phyloP scores from a whole-genome alignment of 2,113 vertebrate genomes.

The Peromyscus polionotus region DNA sequence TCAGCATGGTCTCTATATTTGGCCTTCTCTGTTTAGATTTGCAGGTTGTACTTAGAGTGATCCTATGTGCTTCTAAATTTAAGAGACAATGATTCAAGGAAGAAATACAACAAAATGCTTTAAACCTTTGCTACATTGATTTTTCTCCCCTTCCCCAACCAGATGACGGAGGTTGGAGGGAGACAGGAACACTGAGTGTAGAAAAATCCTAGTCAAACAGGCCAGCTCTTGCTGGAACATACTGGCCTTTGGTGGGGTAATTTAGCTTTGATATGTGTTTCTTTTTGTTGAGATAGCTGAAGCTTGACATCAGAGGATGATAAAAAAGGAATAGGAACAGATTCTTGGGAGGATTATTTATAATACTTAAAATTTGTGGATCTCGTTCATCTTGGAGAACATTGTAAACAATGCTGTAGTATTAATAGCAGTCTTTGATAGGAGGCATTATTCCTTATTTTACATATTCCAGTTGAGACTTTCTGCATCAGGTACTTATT shows the following conservation, averaged over 20 bases:
- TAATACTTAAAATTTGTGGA: constrained; percentile 63
- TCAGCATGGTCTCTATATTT: neutral
- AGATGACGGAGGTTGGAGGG: neutral
- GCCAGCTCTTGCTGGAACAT: neutral
- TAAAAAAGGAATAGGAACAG: constrained; percentile 63
- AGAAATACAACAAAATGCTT: constrained; percentile 12
- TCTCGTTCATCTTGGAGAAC: constrained; percentile 35
- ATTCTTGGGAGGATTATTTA: constrained; percentile 67
- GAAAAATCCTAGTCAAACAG: neutral
- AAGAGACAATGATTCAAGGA: neutral
- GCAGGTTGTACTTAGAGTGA: neutral
- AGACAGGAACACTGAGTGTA: neutral
- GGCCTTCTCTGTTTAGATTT: constrained; percentile 6
- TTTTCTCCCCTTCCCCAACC: neutral
- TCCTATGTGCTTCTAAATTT: neutral
- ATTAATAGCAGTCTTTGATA: constrained; percentile 10
- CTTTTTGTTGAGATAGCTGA: constrained; percentile 69
- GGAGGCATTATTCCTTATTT: neutral
- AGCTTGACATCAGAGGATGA: constrained; percentile 45
- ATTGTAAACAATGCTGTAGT: constrained; percentile 57
- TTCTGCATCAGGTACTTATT: neutral
- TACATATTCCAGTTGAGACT: constrained; percentile 35
- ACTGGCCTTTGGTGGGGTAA: neutral
- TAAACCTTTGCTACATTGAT: neutral
- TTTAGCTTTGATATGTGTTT: constrained; percentile 4